These are phyloP conservation scores for Gyps fulvus DNA, from an alignment of 2,113 vertebrate species.

Conservation along the genomic window DNA sequence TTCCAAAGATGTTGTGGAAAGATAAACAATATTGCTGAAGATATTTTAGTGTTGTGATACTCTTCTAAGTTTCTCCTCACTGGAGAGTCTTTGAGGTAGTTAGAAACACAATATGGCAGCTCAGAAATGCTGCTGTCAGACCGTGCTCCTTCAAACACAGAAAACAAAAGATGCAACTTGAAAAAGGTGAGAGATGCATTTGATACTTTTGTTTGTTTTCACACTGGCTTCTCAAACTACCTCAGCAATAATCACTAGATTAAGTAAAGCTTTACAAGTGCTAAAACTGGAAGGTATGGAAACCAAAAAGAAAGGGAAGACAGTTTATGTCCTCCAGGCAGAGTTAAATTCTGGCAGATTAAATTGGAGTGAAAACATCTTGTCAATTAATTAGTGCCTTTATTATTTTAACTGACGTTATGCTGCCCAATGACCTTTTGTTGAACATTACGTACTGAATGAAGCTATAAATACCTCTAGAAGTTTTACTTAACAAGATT, in stretches of 20 bases:
- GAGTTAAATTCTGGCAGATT: slow-evolving; percentile 29
- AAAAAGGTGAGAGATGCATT: background rate
- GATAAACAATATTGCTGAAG: background rate
- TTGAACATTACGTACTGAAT: background rate
- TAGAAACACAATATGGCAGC: background rate
- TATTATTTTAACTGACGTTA: slow-evolving; percentile 38
- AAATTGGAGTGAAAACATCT: slow-evolving; percentile 50
- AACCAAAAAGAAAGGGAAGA: background rate
- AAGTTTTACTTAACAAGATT: slow-evolving; percentile 20
- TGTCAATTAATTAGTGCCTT: slow-evolving; percentile 53
- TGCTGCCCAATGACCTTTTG: background rate
- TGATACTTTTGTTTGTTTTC: background rate
- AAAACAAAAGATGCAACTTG: background rate
- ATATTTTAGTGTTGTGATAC: background rate
- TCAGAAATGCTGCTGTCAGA: background rate
- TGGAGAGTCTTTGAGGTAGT: background rate
- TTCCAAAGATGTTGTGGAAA: background rate
- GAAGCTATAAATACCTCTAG: slow-evolving; percentile 17
- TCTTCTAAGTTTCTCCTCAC: background rate
- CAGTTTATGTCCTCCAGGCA: slow-evolving; percentile 42
- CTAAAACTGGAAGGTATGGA: background rate
- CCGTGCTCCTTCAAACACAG: background rate
- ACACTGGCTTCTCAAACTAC: background rate
- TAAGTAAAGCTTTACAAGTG: background rate
- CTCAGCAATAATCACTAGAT: background rate